A percentile compares a stretch with the other conserved stretches of the same genome.
Evolutionary conservation across 2,888 invertebrate genomes (phyloP).

Genomic region (Meliscaeva auricollis): DNA sequence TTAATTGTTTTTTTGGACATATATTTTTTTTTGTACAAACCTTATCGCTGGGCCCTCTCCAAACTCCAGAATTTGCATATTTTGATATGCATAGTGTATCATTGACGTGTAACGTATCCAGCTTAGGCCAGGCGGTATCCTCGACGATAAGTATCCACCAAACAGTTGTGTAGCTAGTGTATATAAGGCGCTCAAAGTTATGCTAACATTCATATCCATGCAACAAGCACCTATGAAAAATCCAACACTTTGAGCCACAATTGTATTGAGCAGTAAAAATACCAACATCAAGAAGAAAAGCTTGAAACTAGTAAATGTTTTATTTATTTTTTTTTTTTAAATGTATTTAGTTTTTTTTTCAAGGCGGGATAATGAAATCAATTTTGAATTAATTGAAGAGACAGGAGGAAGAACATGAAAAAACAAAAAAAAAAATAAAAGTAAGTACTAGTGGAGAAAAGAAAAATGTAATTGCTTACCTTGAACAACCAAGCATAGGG

Average conservation of each 20-base stretch:
- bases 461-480: conserved; percentile 77
- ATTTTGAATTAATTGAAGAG: conserved; percentile 41
- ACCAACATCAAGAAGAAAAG: conserved; percentile 89
- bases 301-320: conserved; percentile 83
- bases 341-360: too few species aligned
- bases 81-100: conserved; percentile 92
- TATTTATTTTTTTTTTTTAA: conserved; percentile 56
- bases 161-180: conserved; percentile 91
- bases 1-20: background rate
- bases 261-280: conserved; percentile 89
- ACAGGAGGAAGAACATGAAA: conserved; percentile 62
- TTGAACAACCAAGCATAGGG: conserved; percentile 88
- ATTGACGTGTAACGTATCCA: conserved; percentile 91
- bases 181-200: conserved; percentile 91
- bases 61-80: conserved; percentile 92
- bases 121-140: conserved; percentile 89
- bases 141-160: conserved; percentile 90
- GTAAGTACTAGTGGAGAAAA: conserved; percentile 80
- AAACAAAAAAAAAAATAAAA: conserved; percentile 38
- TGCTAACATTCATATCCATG: conserved; percentile 91
- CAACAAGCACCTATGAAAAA: conserved; percentile 92
- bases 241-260: conserved; percentile 91
- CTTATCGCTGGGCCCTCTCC: conserved; percentile 88
- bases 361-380: background rate
- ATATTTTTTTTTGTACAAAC: conserved; percentile 84